These are phyloP conservation scores for Menidia beryllina DNA, from an alignment of 2,113 vertebrate genomes.

Conservation along the genomic window DNA sequence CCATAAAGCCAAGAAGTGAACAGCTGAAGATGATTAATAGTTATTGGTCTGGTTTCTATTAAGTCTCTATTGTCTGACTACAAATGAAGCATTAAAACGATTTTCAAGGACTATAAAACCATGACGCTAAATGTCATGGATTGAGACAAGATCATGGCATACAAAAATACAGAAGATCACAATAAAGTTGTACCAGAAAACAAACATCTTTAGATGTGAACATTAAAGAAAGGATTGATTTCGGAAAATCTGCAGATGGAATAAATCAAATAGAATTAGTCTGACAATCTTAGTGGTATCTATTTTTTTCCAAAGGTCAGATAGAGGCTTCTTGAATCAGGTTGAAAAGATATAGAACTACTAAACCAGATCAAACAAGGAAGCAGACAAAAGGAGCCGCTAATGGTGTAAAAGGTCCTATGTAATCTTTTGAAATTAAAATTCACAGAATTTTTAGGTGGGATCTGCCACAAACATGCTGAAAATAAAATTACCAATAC, in stretches of 20 bases:
- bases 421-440: slow-evolving; percentile 15
- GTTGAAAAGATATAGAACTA: background rate
- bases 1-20: slow-evolving; percentile 13
- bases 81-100: background rate
- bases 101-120: background rate
- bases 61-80: background rate
- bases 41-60: slow-evolving; percentile 10
- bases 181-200: background rate
- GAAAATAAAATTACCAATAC: too few relatives aligned
- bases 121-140: too few relatives aligned
- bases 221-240: background rate
- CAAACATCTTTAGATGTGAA: background rate
- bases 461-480: background rate
- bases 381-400: slow-evolving; percentile 4
- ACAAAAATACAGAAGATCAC: background rate
- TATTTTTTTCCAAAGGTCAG: background rate
- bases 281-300: background rate
- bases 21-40: slow-evolving; percentile 17
- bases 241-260: background rate
- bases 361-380: slow-evolving; percentile 22
- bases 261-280: background rate
- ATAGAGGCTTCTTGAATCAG: background rate
- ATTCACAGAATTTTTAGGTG: slow-evolving; percentile 3
- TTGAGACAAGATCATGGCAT: too few relatives aligned
- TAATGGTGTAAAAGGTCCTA: slow-evolving; percentile 19